Evolutionary conservation across 2,888 invertebrate species (phyloP).

Genomic region (Carcina quercana): DNA sequence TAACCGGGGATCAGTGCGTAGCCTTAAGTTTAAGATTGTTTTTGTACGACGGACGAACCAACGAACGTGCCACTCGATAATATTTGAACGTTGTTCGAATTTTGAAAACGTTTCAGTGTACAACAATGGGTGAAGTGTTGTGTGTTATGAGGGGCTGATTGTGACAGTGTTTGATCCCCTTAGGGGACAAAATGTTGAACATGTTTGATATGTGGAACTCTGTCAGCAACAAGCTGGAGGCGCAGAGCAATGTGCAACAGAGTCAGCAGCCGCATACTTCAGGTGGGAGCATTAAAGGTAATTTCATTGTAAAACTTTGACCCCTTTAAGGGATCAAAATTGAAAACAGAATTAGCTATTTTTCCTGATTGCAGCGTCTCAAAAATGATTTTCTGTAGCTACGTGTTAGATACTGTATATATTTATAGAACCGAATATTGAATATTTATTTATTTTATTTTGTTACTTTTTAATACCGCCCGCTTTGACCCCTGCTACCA

Average conservation of each 20-base stretch:
- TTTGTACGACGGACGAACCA: constrained; percentile 63
- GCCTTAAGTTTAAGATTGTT: constrained; percentile 46
- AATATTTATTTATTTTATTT: too few relatives aligned
- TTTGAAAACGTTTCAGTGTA: constrained; percentile 32
- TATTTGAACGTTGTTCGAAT: constrained; percentile 41
- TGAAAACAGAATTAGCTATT: too few relatives aligned
- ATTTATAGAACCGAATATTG: too few relatives aligned
- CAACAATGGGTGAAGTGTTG: constrained; percentile 40
- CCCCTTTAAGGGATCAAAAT: not conserved
- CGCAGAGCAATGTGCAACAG: constrained; percentile 77
- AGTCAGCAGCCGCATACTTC: constrained; percentile 85
- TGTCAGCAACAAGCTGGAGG: constrained; percentile 83
- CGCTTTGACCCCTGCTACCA: too few relatives aligned
- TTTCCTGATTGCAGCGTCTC: too few relatives aligned
- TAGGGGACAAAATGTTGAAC: constrained; percentile 66
- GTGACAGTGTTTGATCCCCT: constrained; percentile 34
- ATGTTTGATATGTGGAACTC: constrained; percentile 91
- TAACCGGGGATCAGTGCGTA: constrained; percentile 65
- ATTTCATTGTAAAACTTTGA: constrained; percentile 30
- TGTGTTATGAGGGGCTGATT: constrained; percentile 31
- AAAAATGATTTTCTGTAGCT: too few relatives aligned
- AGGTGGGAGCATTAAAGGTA: constrained; percentile 90
- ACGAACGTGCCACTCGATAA: too few relatives aligned
- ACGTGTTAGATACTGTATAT: too few relatives aligned
- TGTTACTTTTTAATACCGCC: too few relatives aligned